Conservation (phyloP, 2,888 invertebrate species). For the Trichopoda pennipes region DNA sequence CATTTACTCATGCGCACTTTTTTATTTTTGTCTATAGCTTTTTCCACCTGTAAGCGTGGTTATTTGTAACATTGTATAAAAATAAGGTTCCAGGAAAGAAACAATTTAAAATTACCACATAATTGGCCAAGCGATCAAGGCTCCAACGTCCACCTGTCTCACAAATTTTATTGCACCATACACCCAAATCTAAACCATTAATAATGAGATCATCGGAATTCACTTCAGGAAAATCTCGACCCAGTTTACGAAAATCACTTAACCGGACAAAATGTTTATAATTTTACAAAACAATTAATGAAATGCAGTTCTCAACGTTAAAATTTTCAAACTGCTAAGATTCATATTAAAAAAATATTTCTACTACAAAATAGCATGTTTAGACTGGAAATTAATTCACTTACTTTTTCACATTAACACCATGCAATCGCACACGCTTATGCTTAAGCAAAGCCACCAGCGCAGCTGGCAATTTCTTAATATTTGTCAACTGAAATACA, state of each 20-base stretch:
- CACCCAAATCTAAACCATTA: constrained; percentile 84
- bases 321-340: too few relatives aligned
- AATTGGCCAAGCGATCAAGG: constrained; percentile 83
- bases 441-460: constrained; percentile 83
- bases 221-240: constrained; percentile 84
- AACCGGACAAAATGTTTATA: neutral
- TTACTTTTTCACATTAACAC: constrained; percentile 85
- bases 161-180: constrained; percentile 83
- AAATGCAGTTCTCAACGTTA: too few relatives aligned
- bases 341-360: too few relatives aligned
- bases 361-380: too few relatives aligned
- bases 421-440: constrained; percentile 83
- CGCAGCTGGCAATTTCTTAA: constrained; percentile 83
- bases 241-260: constrained; percentile 85
- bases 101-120: constrained; percentile 80
- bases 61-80: neutral
- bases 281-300: too few relatives aligned
- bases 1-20: constrained; percentile 84
- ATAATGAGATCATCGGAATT: constrained; percentile 82
- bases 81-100: neutral
- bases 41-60: constrained; percentile 80
- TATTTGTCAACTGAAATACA: constrained; percentile 83
- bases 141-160: constrained; percentile 83
- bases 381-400: constrained; percentile 57
- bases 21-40: constrained; percentile 83